Percentiles rank a stretch among this genome's conserved stretches.
Evolutionary conservation across 2,113 vertebrate species (phyloP).

Genomic region (Microcebus ravelobensis): DNA sequence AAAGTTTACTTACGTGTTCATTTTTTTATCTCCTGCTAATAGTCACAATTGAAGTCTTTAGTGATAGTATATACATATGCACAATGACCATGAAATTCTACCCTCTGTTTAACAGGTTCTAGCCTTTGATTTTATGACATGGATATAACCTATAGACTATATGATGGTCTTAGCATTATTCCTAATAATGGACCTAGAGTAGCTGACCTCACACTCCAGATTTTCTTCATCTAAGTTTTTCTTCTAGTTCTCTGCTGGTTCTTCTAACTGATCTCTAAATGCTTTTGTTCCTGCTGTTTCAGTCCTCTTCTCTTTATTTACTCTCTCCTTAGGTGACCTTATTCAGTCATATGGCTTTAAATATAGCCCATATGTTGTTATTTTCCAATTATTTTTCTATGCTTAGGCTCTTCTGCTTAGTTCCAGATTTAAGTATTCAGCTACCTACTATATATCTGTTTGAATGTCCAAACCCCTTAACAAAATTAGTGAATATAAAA

Average conservation of each 20-base stretch:
- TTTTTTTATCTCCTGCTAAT: neutral
- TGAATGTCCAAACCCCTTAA: neutral
- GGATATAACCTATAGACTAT: neutral
- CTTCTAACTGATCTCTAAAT: neutral
- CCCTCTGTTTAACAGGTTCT: neutral
- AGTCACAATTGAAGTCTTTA: neutral
- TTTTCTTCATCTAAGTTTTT: neutral
- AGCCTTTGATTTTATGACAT: neutral
- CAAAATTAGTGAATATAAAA: neutral
- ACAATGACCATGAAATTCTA: neutral
- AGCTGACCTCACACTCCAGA: neutral
- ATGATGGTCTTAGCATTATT: neutral
- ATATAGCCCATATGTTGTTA: neutral
- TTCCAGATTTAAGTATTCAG: neutral
- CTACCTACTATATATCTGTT: neutral
- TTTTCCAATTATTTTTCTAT: neutral
- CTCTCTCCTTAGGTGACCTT: neutral
- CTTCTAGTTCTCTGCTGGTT: neutral
- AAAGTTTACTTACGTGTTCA: neutral
- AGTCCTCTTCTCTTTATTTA: neutral
- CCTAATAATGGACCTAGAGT: neutral
- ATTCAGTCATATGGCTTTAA: neutral
- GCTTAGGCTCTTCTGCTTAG: neutral
- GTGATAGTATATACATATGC: neutral
- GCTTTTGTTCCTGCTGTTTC: neutral